phyloP scores from a whole-genome alignment of 2,888 invertebrate genomes.

The Pardosa pseudoannulata region DNA sequence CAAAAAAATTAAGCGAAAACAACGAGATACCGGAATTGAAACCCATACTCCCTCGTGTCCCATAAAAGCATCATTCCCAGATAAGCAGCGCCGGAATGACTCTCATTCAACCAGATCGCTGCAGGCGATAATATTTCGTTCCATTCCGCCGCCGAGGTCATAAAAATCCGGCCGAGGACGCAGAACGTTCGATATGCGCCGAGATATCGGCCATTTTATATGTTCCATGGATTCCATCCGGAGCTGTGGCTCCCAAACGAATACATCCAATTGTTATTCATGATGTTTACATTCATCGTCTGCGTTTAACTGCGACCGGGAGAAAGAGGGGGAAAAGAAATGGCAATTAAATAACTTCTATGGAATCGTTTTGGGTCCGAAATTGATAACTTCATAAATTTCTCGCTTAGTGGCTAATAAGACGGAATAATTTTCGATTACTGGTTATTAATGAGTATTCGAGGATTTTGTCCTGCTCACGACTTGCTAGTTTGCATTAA shows the following conservation, averaged over 20 bases:
- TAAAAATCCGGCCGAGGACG: slow-evolving; percentile 27
- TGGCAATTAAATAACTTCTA: slow-evolving; percentile 23
- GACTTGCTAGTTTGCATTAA: neutral
- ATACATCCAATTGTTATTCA: slow-evolving; percentile 37
- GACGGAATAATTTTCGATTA: slow-evolving; percentile 35
- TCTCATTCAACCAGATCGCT: slow-evolving; percentile 34
- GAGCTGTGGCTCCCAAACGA: neutral
- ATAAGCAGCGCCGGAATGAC: slow-evolving; percentile 42
- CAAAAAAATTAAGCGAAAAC: neutral
- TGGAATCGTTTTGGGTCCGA: slow-evolving; percentile 6
- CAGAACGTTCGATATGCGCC: slow-evolving; percentile 22
- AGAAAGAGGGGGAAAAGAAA: slow-evolving; percentile 17
- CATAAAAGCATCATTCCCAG: slow-evolving; percentile 45
- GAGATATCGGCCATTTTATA: slow-evolving; percentile 31
- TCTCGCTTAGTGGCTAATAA: slow-evolving; percentile 19
- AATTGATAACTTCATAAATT: slow-evolving; percentile 10
- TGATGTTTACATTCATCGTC: slow-evolving; percentile 53
- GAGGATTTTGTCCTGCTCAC: neutral
- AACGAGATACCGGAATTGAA: slow-evolving; percentile 23
- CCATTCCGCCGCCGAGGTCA: slow-evolving; percentile 31
- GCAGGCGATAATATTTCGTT: slow-evolving; percentile 31
- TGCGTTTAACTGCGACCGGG: slow-evolving; percentile 36
- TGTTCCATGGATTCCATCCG: slow-evolving; percentile 1
- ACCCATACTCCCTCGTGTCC: slow-evolving; percentile 19
- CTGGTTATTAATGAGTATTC: slow-evolving; percentile 23